Evolutionary conservation across 2,797 vertebrate genomes (phyloP).

Genomic region (Mus minutoides): DNA sequence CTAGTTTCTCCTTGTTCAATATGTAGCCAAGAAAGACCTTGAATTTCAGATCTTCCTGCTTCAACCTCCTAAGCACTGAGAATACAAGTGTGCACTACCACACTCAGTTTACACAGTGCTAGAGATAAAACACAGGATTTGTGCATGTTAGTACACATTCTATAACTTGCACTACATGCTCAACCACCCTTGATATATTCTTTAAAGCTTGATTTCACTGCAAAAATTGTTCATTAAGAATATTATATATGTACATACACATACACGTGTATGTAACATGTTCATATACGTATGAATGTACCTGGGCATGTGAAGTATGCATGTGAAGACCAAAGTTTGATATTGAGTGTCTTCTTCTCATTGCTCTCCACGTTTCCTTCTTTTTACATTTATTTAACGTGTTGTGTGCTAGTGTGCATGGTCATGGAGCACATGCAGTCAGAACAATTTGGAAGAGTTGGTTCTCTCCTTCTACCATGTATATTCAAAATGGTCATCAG

Average conservation of each 20-base stretch:
- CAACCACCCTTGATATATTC: background rate
- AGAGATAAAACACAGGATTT: background rate
- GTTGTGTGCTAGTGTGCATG: background rate
- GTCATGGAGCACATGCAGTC: background rate
- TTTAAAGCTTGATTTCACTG: slow-evolving; percentile 1
- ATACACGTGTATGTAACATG: background rate
- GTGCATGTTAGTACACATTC: background rate
- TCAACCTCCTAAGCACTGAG: background rate
- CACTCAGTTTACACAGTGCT: background rate
- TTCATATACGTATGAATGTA: background rate
- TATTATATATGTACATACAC: background rate
- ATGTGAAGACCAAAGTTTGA: background rate
- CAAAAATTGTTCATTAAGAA: slow-evolving; percentile 15
- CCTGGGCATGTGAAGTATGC: background rate
- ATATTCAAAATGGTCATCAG: background rate
- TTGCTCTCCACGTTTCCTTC: background rate
- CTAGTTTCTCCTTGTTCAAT: background rate
- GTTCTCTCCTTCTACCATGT: background rate
- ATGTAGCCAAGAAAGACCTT: background rate
- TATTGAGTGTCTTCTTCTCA: background rate
- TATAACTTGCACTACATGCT: background rate
- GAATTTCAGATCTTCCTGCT: background rate
- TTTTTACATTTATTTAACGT: background rate
- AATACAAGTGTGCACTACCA: background rate
- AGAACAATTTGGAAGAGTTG: background rate